Conservation (phyloP, 2,113 vertebrate genomes). For the Chloroceryle aenea region DNA sequence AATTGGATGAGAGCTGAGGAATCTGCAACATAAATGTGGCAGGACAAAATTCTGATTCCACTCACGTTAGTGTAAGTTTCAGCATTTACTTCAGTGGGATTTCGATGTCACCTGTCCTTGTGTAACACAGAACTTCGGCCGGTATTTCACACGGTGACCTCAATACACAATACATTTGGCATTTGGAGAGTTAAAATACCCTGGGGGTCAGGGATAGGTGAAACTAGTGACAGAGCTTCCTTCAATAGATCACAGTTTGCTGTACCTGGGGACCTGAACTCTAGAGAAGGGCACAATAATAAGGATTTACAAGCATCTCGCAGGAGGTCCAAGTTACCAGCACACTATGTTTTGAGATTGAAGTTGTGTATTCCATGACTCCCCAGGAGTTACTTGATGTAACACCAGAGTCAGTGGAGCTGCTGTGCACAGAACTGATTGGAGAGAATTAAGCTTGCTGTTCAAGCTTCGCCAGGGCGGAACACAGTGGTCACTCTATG, state of each 20-base stretch:
- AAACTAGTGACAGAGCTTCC: neutral
- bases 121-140: neutral
- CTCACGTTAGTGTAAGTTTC: neutral
- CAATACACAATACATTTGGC: neutral
- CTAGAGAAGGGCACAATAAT: neutral
- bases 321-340: neutral
- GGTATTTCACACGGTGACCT: neutral
- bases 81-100: neutral
- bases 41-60: neutral
- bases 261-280: neutral
- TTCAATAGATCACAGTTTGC: neutral
- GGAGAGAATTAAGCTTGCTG: neutral
- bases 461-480: neutral
- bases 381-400: neutral
- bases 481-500: rapidly evolving
- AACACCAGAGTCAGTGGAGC: neutral
- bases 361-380: neutral
- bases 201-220: neutral
- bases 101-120: neutral
- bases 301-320: neutral
- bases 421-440: neutral
- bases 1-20: neutral
- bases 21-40: neutral
- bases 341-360: neutral
- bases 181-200: neutral